Conservation (phyloP, 2,888 invertebrate genomes). For the Nemapogon koenigi region DNA sequence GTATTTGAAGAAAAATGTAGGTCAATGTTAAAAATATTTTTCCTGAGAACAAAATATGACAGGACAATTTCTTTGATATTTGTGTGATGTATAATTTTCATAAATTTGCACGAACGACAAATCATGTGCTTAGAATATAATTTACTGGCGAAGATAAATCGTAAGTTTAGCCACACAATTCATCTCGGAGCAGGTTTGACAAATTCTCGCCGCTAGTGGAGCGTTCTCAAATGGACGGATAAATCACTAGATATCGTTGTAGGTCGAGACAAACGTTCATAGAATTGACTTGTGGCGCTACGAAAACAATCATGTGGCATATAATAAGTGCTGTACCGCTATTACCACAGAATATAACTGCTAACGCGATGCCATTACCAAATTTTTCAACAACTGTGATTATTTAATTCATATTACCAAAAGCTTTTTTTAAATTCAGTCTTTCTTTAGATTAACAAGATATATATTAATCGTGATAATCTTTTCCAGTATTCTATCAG, state of each 20-base stretch:
- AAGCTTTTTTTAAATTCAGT: too few relatives aligned
- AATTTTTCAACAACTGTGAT: too few relatives aligned
- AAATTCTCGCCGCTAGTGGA: conserved; percentile 28
- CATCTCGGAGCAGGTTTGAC: conserved; percentile 37
- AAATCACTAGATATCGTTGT: conserved; percentile 34
- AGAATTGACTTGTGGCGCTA: conserved; percentile 14
- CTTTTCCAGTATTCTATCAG: too few relatives aligned
- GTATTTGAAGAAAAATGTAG: too few relatives aligned
- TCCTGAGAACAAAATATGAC: too few relatives aligned
- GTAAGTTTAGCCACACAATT: conserved; percentile 22
- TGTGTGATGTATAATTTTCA: conserved; percentile 2
- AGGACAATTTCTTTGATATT: too few relatives aligned
- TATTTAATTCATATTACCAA: too few relatives aligned
- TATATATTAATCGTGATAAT: too few relatives aligned
- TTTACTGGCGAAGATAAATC: conserved; percentile 8
- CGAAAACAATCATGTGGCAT: conserved; percentile 21
- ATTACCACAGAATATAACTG: too few relatives aligned
- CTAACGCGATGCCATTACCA: too few relatives aligned
- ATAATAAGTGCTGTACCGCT: conserved; percentile 2
- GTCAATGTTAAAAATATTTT: too few relatives aligned
- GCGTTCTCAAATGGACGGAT: conserved; percentile 27
- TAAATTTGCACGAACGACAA: background rate
- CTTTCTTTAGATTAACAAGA: too few relatives aligned
- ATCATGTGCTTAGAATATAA: conserved; percentile 2
- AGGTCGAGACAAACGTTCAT: conserved; percentile 16